Evolutionary conservation across 2,888 invertebrate genomes (phyloP), one percentile per base, ranked within the genome.

Genomic region (Odontomyia ornata): DNA sequence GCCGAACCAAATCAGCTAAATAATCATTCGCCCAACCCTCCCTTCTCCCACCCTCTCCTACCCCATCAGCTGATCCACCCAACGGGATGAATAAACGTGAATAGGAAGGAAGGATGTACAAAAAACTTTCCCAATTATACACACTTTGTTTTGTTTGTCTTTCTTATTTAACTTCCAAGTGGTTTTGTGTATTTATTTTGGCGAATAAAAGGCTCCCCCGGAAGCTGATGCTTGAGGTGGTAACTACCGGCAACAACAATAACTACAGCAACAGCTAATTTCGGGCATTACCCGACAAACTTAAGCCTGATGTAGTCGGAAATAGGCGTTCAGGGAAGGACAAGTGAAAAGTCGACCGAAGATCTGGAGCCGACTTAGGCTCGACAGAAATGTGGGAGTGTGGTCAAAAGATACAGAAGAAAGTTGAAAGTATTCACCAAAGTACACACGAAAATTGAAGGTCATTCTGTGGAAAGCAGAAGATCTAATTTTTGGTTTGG

Each of bases 111-210:
- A 52, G 15, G 52, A 52, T 15, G 52, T n/a, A 52, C 52, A 46
- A 69, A 69, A 67, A 69, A 69, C 47, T 69, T 69, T 69, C 69
- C 30, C 69, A 69, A 69, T 69, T 69, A 69, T 69, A 28, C 69
- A 69, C 69, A 69, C 69, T 69, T 69, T 69, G 69, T 47, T 69
- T 46, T 69, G 69, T 69, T 69, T 69, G 69, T 25, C 69, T 46
- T 69, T 69, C 69, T 69, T 69, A 69, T 69, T 69, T 69, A 69
- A 69, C 46, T 47, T 69, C 30, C 23, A 69, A 21, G 69, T 69
- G 47, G 46, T 69, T 65, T 47, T 69, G 25, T 69, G 47, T 69
- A 46, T 47, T 47, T 69, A 47, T 47, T 46, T n/a, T 46, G 46
- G 13, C 30, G 47, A 69, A 69, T 69, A 25, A 23, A 46, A 18